Evolutionary conservation across 2,797 vertebrate species (phyloP).

Genomic region (Jordanella pulchra): DNA sequence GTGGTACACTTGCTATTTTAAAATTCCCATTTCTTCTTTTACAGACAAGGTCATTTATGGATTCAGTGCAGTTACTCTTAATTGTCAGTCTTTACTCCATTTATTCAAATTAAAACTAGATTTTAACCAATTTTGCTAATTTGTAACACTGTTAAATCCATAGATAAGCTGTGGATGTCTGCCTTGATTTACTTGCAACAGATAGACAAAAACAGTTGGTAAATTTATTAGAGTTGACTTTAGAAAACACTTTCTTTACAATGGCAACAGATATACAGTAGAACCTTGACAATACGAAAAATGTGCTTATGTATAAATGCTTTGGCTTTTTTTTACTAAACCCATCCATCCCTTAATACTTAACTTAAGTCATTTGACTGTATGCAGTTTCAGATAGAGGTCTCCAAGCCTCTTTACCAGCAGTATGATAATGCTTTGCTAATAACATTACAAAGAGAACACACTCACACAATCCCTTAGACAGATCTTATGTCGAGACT

Average conservation of each 20-base stretch:
- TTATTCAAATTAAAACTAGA: background rate
- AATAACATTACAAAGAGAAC: slow-evolving; percentile 72
- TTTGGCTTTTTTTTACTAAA: slow-evolving; percentile 53
- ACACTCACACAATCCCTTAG: slow-evolving; percentile 69
- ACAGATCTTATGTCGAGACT: slow-evolving; percentile 72
- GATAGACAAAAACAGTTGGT: slow-evolving; percentile 56
- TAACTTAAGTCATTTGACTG: slow-evolving; percentile 61
- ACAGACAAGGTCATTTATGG: slow-evolving; percentile 61
- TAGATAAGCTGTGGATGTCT: background rate
- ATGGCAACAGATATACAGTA: slow-evolving; percentile 47
- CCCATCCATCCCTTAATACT: slow-evolving; percentile 48
- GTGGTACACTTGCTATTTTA: slow-evolving; percentile 66
- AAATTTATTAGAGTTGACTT: slow-evolving; percentile 59
- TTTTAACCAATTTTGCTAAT: background rate
- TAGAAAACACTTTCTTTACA: slow-evolving; percentile 40
- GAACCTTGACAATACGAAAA: slow-evolving; percentile 63
- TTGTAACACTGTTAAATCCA: background rate
- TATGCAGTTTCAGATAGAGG: slow-evolving; percentile 35
- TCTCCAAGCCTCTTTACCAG: slow-evolving; percentile 61
- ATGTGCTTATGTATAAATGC: slow-evolving; percentile 42
- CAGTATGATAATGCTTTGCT: slow-evolving; percentile 64
- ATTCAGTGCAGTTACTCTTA: slow-evolving; percentile 23
- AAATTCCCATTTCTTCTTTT: slow-evolving; percentile 53
- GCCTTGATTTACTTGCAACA: slow-evolving; percentile 39
- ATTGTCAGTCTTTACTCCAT: background rate